Evolutionary conservation across 2,113 vertebrate species (phyloP), one percentile per base, ranked within the genome.

Genomic region (Gopherus evgoodei): DNA sequence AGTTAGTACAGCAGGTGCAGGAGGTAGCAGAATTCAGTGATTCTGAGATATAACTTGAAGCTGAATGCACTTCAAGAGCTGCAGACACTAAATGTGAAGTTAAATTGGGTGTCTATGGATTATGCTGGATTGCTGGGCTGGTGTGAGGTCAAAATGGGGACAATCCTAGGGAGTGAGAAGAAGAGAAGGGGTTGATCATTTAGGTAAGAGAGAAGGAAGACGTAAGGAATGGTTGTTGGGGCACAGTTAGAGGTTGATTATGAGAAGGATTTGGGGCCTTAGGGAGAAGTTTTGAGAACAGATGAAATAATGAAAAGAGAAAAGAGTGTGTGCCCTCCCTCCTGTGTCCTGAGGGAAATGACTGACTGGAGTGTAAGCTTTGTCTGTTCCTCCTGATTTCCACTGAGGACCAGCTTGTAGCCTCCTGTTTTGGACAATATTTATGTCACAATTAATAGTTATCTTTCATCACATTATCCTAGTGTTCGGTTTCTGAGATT

Each of bases 391-490:
- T n/a, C 17, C 49, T 91, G 44, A 24, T 94, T 96, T 94, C 81
- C 88, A 5, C 65, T 79, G 4, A n/a, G 57, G 47, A 95, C 49
- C 75, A 56, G 72, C 38, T 88, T 95, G 72, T 81, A 81, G 87
- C 57, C 38, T 78, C 75, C 75, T 90, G n/a, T 78, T 92, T 94
- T 93, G 62, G 35, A 78, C 93, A 88, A 83, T 54, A 81, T 83
- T 38, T 92, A 84, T 91, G 87, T 94, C 81, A 89, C 44, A 81
- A 81, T 97, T 96, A 92, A 25, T 86, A 78, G 93, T 93, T 94
- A 87, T 89, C 52, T 95, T 96, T 97, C 81, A 95, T 96, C 62
- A 44, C 9, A 88, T 96, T 83, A 82, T 91, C 93, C 82, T 94
- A 93, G 83, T 94, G 94, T 95, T 96, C 94, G 54, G 35, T 92